Conservation (phyloP, 2,888 invertebrate species). For the Panopea generosa region DNA sequence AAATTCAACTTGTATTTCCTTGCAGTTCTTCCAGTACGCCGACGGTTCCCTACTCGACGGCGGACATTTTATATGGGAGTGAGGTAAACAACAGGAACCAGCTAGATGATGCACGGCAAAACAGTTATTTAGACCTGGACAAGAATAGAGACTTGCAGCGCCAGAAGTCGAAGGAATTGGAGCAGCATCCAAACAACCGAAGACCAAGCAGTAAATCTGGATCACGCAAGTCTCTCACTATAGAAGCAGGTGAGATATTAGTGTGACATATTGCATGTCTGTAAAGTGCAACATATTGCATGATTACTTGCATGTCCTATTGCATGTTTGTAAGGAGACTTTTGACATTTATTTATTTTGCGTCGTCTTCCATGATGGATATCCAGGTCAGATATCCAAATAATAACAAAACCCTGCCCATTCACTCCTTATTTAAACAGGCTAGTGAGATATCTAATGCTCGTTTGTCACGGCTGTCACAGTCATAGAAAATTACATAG, state of each 20-base stretch:
- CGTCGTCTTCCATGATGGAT: no score
- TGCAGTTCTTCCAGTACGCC: conserved; percentile 73
- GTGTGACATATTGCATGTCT: no score
- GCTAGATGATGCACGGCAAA: conserved; percentile 64
- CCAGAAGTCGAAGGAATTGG: conserved; percentile 53
- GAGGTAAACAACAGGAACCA: conserved; percentile 61
- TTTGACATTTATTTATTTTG: no score
- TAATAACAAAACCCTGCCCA: no score
- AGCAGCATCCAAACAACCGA: conserved; percentile 52
- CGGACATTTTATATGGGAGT: conserved; percentile 73
- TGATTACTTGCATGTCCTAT: no score
- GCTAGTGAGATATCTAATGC: no score
- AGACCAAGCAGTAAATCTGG: conserved; percentile 62
- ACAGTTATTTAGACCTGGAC: conserved; percentile 63
- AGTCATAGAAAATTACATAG: no score
- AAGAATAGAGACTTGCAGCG: conserved; percentile 49
- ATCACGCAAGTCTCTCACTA: conserved; percentile 64
- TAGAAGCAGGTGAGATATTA: conserved; percentile 66
- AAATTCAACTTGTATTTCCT: conserved; percentile 40
- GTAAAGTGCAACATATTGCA: no score
- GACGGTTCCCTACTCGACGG: conserved; percentile 73
- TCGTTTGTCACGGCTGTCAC: no score
- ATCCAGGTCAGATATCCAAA: no score
- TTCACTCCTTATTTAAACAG: no score
- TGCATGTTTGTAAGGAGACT: no score